Evolutionary conservation across 2,113 vertebrate genomes (phyloP), one percentile per base, ranked within the genome.

Genomic region (Oryzias curvinotus): DNA sequence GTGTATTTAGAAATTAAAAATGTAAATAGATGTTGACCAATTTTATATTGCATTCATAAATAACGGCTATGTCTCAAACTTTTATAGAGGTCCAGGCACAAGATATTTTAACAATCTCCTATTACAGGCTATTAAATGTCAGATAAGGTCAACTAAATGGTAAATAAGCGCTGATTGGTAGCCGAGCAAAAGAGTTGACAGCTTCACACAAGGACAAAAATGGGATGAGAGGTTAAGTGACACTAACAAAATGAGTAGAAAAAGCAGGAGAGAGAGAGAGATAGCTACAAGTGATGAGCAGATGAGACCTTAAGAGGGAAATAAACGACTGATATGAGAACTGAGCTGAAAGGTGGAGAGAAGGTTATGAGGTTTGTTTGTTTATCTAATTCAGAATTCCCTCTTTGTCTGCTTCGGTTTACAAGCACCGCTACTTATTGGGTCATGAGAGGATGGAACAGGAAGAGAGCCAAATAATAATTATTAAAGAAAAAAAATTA

Each of bases 341-440:
- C 64, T 50, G 48, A 19, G 23, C 19, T 68, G 70, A 78, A 60
- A 52, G 68, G 62, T 65, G 67, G 57, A 82, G 65, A 82, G 62
- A 68, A 81, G 83, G 83, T 84, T 72, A 72, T 6, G 41, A 77
- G 79, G 69, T 59, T 79, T 75, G 80, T 77, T 30, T 72, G 71
- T 84, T 68, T 55, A 52, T 8, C 13, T 72, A 76, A 65, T 54
- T 58, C 52, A 36, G 36, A 36, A 68, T 76, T 78, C 81, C 66
- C 77, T 82, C 57, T 30, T 26, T 2, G 77, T 8, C 47, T 28
- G 62, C 57, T 70, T 81, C 79, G 48, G 75, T 77, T 62, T 53
- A 49, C 77, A 65, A 75, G 72, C 64, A 19, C 43, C 18, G 47
- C 59, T 75, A 75, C 81, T 84, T 76, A 60, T 68, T 55, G 58